Evolutionary conservation across 2,888 invertebrate genomes (phyloP), one percentile per base, ranked within the genome.

Genomic region (Drosophila macrospina): DNA sequence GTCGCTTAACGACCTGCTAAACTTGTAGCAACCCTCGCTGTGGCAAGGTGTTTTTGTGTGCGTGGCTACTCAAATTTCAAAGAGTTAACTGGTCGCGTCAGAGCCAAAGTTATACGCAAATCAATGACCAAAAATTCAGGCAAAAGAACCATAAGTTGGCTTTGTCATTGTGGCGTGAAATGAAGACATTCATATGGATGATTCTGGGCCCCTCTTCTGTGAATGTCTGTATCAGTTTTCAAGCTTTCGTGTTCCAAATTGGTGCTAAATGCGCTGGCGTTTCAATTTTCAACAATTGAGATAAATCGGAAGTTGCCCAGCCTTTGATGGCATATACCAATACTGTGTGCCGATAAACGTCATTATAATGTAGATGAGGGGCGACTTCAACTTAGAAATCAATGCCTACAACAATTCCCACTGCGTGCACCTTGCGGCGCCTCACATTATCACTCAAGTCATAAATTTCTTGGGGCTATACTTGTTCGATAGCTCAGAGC

Each of bases 381-480:
- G 28, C 15, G 45, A 13, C 34, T 15, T 39, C 11, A 39, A 41
- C 28, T 59, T 59, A 48, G 59, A 59, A 47, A 37, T 26, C 24
- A 47, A 54, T 41, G 16, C 20, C 16, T 7, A 45, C 42, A 50
- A 41, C 39, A 28, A 63, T 32, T 51, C 45, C 7, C 16, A 54
- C 57, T 28, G 74, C 68, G 47, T 80, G 78, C 90, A 90, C 89
- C 89, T 90, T 89, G 90, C 89, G 89, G 90, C 90, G 90, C 90
- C 89, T 86, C 79, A 59, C 69, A 76, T 89, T 90, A 90, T 90
- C 90, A 67, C 80, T 73, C 59, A 75, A 80, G 80, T 84, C 87
- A 85, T 90, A 90, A 90, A 90, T 89, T 83, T 80, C 67, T 30
- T 39, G 34, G 36, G 52, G 32, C 69, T 1, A 41, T 30, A 37